Conservation (phyloP, 2,113 vertebrate genomes). For the Callithrix jacchus region DNA sequence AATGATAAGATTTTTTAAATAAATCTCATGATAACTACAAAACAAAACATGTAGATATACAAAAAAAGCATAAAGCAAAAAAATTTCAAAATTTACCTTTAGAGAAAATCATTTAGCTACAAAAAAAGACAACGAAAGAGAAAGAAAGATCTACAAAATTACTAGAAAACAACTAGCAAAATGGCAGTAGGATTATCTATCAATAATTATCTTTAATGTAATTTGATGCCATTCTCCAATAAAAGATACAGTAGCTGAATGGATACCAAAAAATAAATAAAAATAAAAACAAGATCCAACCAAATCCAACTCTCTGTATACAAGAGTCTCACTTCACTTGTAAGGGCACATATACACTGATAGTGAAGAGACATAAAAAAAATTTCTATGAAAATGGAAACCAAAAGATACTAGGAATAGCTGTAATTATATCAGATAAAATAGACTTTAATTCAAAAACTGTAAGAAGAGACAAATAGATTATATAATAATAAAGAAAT, state of each 20-base stretch:
- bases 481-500: neutral
- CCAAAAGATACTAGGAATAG: neutral
- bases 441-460: neutral
- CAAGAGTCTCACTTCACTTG: neutral
- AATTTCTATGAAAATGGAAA: neutral
- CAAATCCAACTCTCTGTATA: neutral
- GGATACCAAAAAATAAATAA: neutral
- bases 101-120: neutral
- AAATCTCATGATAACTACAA: neutral
- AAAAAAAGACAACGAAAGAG: neutral
- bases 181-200: neutral
- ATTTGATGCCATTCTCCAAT: neutral
- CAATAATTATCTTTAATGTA: neutral
- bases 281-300: neutral
- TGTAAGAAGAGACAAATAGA: neutral
- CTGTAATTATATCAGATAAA: neutral
- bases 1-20: neutral
- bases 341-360: neutral
- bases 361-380: neutral
- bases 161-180: neutral
- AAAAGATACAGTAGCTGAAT: neutral
- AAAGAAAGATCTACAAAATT: neutral
- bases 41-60: neutral
- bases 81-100: neutral
- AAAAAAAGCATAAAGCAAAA: neutral